Conservation (phyloP, 1,140 invertebrate genomes). For the Limonius californicus region DNA sequence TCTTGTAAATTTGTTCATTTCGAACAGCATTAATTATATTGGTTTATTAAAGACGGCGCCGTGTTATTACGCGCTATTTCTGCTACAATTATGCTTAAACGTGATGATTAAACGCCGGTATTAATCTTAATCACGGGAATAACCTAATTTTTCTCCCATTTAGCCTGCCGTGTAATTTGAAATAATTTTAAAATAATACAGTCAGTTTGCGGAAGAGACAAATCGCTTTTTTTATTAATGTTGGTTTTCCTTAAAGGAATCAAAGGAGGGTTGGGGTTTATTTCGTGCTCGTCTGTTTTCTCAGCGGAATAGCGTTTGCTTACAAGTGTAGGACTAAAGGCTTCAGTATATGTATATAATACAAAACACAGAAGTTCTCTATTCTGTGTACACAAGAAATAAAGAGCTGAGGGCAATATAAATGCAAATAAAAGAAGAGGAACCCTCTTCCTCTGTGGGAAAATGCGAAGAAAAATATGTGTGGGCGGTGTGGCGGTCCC, state of each 20-base stretch:
- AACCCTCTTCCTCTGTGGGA: neutral
- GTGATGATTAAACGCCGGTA: neutral
- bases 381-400: neutral
- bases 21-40: neutral
- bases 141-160: neutral
- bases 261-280: neutral
- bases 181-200: neutral
- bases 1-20: neutral
- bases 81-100: too few species aligned
- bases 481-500: neutral
- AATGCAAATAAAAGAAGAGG: constrained; percentile 1
- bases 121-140: neutral
- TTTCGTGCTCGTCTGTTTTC: neutral
- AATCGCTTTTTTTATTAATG: neutral
- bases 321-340: neutral
- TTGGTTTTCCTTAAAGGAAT: neutral
- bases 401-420: neutral
- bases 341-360: neutral
- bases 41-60: neutral
- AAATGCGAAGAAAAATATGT: neutral
- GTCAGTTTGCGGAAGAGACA: neutral
- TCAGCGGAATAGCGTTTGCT: neutral
- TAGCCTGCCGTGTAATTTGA: neutral
- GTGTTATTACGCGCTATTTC: neutral
- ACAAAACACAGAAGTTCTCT: neutral